These are phyloP conservation scores for Heliconius ethilla DNA, from an alignment of 2,888 invertebrate species.

Conservation along the genomic window DNA sequence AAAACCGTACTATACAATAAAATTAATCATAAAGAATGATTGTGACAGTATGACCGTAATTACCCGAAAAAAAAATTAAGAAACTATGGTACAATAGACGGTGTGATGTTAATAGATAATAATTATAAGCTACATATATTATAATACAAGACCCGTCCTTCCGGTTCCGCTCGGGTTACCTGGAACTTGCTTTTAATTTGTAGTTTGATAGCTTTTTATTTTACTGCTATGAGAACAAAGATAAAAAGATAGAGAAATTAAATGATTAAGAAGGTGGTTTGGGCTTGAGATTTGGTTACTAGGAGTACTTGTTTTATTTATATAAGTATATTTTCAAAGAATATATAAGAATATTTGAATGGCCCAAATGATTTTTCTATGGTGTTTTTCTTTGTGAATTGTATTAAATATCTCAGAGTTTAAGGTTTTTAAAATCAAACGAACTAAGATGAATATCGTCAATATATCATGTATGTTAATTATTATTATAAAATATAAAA, in stretches of 20 bases:
- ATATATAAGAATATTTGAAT: no score
- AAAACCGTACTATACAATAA: not conserved
- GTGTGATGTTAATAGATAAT: not conserved
- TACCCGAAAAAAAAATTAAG: not conserved
- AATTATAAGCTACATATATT: constrained; percentile 3
- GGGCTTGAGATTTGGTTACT: not conserved
- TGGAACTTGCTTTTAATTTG: constrained; percentile 6
- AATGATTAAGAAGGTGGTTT: not conserved
- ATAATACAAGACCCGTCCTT: constrained; percentile 10
- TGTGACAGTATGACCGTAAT: not conserved
- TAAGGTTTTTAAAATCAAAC: no score
- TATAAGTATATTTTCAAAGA: no score
- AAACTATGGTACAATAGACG: constrained; percentile 3
- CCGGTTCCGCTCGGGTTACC: not conserved
- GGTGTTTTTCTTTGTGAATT: no score
- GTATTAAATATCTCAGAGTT: no score
- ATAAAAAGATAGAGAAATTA: not conserved
- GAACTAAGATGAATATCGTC: no score
- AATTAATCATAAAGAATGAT: not conserved
- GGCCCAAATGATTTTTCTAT: no score
- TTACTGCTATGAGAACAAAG: not conserved
- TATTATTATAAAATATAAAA: not conserved
- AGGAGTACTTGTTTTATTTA: not conserved
- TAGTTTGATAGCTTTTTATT: not conserved
- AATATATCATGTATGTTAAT: no score